These are phyloP conservation scores for Rafetus swinhoei DNA, from an alignment of 2,113 vertebrate species.

Conservation along the genomic window DNA sequence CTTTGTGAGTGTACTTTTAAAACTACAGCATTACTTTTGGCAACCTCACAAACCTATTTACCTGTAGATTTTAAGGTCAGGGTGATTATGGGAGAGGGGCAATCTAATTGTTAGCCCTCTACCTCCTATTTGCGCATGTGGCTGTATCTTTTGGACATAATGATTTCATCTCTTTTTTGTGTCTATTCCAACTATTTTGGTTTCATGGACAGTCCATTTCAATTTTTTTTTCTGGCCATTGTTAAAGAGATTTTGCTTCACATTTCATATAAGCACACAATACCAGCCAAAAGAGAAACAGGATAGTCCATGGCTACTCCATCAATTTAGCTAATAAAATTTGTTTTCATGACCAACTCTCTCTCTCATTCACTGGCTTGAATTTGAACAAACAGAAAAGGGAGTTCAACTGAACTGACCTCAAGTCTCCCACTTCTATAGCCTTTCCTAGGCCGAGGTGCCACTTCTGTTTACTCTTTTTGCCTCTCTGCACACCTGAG, in stretches of 20 bases:
- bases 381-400: conserved; percentile 3
- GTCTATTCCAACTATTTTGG: not conserved
- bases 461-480: not conserved
- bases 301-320: not conserved
- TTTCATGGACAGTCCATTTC: not conserved
- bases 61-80: not conserved
- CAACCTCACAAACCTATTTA: not conserved
- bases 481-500: not conserved
- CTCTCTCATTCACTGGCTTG: not conserved
- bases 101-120: too few relatives aligned
- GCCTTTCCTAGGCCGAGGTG: not conserved
- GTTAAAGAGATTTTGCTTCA: not conserved
- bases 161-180: not conserved
- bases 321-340: not conserved
- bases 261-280: not conserved
- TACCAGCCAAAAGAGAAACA: not conserved
- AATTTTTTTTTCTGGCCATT: not conserved
- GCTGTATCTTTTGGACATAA: not conserved
- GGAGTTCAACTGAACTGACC: not conserved
- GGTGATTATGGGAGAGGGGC: too few relatives aligned
- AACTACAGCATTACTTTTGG: not conserved
- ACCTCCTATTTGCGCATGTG: too few relatives aligned
- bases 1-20: not conserved
- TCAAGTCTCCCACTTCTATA: not conserved
- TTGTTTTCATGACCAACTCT: not conserved